Evolutionary conservation across 2,888 invertebrate species (phyloP), one percentile per base, ranked within the genome.

Genomic region (Hydropsyche betteni): DNA sequence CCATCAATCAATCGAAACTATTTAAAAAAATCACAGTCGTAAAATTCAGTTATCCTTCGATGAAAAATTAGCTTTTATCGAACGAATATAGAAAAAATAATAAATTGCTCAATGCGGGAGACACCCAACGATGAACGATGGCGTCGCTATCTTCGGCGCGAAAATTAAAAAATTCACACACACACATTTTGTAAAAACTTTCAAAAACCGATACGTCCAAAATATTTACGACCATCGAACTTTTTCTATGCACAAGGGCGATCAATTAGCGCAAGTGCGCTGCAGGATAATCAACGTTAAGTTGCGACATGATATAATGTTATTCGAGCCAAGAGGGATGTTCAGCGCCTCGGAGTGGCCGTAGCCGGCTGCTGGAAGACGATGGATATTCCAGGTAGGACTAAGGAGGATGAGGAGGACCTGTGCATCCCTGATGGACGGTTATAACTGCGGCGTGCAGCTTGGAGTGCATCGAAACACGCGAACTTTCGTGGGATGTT

Each of bases 281-380:
- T 12, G 8, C 70, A 12, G 33, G 68, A 52, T 70, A 70, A 70
- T 70, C 70, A 70, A 70, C 70, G 51, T 53, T 70, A 70, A 70
- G 70, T 70, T 53, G 8, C 51, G 70, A 70, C 70, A 53, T 70
- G 70, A 70, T 70, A 70, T 70, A 70, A 70, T 70, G 70, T 70
- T 70, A 70, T 70, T 70, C 52, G 38, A 51, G 8, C 51, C 16
- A 69, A 69, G 69, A 69, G 50, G 69, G 44, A 69, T 44, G 69
- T 24, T 58, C 24, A 24, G 24, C 24, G 24, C 24, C 24, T 24
- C 24, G 2, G 24, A 24, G 24, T 24, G 24, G 24, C 24, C 24
- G 24, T 24, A 16, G 69, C 14, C 69, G 44, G 38, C 50, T 44
- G 50, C 44, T 44, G 44, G 69, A 44, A 36, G 44, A 69, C 50